A percentile compares a stretch with the other conserved stretches of the same genome.
These are phyloP conservation scores for Rhynchomys soricoides DNA, from an alignment of 2,113 vertebrate species.

Conservation along the genomic window DNA sequence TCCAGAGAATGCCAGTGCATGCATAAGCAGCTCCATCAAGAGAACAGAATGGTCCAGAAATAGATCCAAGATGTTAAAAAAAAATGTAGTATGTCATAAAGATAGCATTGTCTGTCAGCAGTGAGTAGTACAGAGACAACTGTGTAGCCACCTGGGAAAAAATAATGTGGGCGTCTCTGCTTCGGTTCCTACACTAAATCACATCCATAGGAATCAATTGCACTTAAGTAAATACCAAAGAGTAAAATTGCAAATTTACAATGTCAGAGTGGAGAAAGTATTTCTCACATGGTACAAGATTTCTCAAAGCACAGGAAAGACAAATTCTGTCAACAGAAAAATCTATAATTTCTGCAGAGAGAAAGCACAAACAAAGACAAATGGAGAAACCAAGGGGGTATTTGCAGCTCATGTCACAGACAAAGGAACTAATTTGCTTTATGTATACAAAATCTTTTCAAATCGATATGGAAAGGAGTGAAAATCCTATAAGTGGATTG, in stretches of 20 bases:
- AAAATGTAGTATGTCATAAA: constrained; percentile 50
- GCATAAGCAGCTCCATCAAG: constrained; percentile 5
- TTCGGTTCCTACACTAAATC: constrained; percentile 35
- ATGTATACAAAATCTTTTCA: constrained; percentile 61
- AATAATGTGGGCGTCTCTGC: neutral
- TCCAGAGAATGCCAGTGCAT: neutral
- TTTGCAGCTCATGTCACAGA: constrained; percentile 40
- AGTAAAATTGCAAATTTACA: constrained; percentile 58
- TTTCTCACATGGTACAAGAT: constrained; percentile 58
- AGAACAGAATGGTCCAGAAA: constrained; percentile 56
- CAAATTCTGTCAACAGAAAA: constrained; percentile 69
- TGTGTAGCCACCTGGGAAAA: constrained; percentile 57
- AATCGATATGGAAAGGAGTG: constrained; percentile 68
- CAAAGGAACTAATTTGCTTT: constrained; percentile 64
- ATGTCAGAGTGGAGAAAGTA: constrained; percentile 14
- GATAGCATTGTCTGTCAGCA: constrained; percentile 40
- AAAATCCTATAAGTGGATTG: constrained; percentile 66
- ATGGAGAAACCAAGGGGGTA: constrained; percentile 47
- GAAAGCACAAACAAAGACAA: constrained; percentile 68
- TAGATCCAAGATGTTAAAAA: constrained; percentile 19
- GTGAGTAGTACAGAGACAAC: constrained; percentile 44
- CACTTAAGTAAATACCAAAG: constrained; percentile 71
- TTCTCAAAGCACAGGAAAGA: constrained; percentile 63
- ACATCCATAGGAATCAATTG: constrained; percentile 56
- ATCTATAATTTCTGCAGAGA: constrained; percentile 70